Evolutionary conservation across 2,797 vertebrate species (phyloP), one percentile per base, ranked within the genome.

Genomic region (Vipera ursinii): DNA sequence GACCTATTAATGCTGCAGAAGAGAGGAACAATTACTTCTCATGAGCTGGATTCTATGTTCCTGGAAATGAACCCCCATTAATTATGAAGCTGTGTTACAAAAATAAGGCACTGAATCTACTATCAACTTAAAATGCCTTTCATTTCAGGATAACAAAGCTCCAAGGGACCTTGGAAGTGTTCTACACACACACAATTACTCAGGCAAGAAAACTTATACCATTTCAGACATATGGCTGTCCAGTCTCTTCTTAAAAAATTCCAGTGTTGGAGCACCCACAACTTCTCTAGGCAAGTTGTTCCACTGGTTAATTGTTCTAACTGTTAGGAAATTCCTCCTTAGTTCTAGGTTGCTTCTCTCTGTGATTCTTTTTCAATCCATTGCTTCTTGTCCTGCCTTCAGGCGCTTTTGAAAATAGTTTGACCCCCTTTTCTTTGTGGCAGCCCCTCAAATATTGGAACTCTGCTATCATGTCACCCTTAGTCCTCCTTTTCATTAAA

Each of bases 101-200:
- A 51, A 69, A 60, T n/a, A 78, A 91, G 90, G 86, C 89, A 5
- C 15, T 0, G 44, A 92, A 38, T 8, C 55, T 94, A 53, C 10
- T 94, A 69, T 32, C 86, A 92, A 96, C 6, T 10, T 78, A 92
- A 91, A 96, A 20, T 24, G 22, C 61, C 65, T 97, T 96, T 94
- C 94, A 90, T 95, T 96, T 93, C 96, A 44, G 73, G 22, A 44
- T 48, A 51, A 95, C 94, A n/a, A 2, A 65, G 14, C 15, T 69
- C n/a, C n/a, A 32, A 32, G n/a, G n/a, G 14, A 69, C 65, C n/a
- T 32, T 7, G 6, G n/a, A 69, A n/a, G 13, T 69, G 13, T 69
- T 32, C 65, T 69, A n/a, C 51, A 53, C 51, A 9, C 51, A 9
- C 51, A 38, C 51, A 8, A 8, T 1, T 53, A 53, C 5, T 69